Evolutionary conservation across 2,888 invertebrate species (phyloP), one percentile per base, ranked within the genome.

Genomic region (Laspeyria flexula): DNA sequence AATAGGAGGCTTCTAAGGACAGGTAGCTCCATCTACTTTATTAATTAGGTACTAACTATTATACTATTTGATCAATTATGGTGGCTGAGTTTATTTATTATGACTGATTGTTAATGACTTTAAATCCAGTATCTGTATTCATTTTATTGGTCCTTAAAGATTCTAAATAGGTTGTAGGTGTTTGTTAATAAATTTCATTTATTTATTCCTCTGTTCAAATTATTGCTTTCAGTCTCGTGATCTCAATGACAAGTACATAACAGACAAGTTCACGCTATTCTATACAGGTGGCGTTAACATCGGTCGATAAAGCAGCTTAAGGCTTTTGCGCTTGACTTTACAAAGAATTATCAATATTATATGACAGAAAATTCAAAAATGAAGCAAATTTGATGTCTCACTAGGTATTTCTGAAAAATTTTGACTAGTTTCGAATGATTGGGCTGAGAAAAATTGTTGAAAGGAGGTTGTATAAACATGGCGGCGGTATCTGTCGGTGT

Each of bases 401-500:
- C 7, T 11, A 23, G 5, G 7, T 6, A 18, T 41, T 31, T 25
- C 1, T 11, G 27, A 4, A 27, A 11, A 23, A 38, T 35, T 37
- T 11, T 0, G 10, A 27, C 27, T 18, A 33, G 13, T 25, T 16
- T 7, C 15, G 21, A n/a, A 38, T 1, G 35, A 38, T 12, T 16
- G 0, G 25, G 13, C 25, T 1, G 18, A 11, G 4, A 16, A 42
- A 35, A 40, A 3, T 10, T 47, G 7, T 43, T 30, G 13, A 44
- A 47, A 31, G 55, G 57, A 81, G 79, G 81, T 76, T 83, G 80
- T 77, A 71, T 78, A 60, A 85, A 79, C 64, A 84, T 85, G 83
- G 86, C 84, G 83, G 81, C 66, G 54, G 57, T 58, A 55, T 29
- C 52, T 40, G 88, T 91, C 88, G 91, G 83, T 85, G 82, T 78